Evolutionary conservation across 2,797 vertebrate species (phyloP).

Genomic region (Lindbergichthys nudifrons): DNA sequence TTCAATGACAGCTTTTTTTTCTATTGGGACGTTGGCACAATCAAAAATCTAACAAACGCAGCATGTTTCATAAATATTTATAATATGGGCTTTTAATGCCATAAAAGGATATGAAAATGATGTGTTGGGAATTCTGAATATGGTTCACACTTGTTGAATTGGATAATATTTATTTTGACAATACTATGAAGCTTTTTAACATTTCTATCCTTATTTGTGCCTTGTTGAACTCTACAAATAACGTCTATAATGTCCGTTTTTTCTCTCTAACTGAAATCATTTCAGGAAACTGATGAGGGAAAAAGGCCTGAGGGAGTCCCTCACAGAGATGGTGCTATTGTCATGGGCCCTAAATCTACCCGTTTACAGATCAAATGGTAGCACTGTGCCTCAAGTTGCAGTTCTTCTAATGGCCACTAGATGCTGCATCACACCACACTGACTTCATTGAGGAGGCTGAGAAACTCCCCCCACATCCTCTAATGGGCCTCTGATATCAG

Average conservation of each 20-base stretch:
- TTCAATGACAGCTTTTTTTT: not conserved
- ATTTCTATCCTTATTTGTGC: not conserved
- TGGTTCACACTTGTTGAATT: not conserved
- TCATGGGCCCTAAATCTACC: not conserved
- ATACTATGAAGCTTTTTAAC: not conserved
- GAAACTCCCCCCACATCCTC: not conserved
- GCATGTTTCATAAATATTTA: not conserved
- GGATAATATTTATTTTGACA: not conserved
- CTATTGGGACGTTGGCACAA: not conserved
- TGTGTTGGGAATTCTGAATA: not conserved
- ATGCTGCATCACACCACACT: constrained; percentile 14
- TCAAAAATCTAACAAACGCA: not conserved
- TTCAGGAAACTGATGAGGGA: not conserved
- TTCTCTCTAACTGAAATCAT: not conserved
- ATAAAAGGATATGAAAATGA: not conserved
- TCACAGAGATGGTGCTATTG: not conserved
- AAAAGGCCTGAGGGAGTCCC: not conserved
- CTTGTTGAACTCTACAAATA: not conserved
- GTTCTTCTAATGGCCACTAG: constrained; percentile 45
- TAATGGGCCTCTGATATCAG: not conserved
- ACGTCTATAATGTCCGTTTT: not conserved
- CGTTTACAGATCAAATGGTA: not conserved
- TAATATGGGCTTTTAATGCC: not conserved
- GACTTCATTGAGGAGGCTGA: not conserved
- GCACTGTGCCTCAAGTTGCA: constrained; percentile 16